These are phyloP conservation scores for Sylvia borin DNA, from an alignment of 2,797 vertebrate genomes.

Conservation along the genomic window DNA sequence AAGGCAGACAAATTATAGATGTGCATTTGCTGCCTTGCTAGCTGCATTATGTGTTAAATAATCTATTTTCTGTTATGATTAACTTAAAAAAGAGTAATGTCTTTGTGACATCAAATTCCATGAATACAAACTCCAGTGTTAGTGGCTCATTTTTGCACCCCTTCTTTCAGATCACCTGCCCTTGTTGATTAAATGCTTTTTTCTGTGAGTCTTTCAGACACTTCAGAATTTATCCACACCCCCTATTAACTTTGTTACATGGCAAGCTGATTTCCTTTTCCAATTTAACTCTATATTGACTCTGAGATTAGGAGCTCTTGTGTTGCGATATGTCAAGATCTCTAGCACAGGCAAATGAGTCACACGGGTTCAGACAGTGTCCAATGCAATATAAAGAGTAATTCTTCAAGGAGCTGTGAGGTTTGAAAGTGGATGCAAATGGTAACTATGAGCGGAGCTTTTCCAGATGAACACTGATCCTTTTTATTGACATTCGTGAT, in stretches of 20 bases:
- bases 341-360: not conserved
- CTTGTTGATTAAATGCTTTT: not conserved
- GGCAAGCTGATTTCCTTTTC: constrained; percentile 13
- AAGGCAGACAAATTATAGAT: not conserved
- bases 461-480: not conserved
- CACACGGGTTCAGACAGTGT: not conserved
- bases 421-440: constrained; percentile 2
- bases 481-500: not conserved
- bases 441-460: not conserved
- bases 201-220: not conserved
- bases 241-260: not conserved
- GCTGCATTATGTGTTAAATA: not conserved
- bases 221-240: not conserved
- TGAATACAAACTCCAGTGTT: not conserved
- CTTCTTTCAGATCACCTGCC: not conserved
- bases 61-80: not conserved
- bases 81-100: not conserved
- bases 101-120: not conserved
- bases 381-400: not conserved
- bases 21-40: not conserved
- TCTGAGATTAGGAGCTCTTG: constrained; percentile 13
- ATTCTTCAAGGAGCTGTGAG: not conserved
- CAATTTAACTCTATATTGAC: constrained; percentile 32
- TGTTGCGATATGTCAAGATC: not conserved
- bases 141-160: not conserved